phyloP scores from a whole-genome alignment of 1,140 invertebrate species.

The Panulirus ornatus region DNA sequence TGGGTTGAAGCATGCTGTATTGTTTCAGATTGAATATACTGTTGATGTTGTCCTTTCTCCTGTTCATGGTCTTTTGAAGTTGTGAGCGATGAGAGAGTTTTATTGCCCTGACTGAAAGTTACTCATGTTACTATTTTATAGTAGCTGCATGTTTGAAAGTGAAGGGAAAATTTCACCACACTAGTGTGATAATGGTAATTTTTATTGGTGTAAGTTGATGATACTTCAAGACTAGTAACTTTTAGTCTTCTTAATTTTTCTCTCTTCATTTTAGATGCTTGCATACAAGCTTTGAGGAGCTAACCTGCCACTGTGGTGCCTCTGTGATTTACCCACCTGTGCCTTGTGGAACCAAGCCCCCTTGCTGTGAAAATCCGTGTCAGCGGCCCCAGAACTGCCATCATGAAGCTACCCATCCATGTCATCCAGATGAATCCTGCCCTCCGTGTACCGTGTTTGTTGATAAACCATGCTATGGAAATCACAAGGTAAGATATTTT shows the following conservation, averaged over 20 bases:
- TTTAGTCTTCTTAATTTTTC: neutral
- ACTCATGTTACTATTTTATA: too few relatives aligned
- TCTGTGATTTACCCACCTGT: constrained; percentile 93
- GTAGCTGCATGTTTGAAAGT: too few relatives aligned
- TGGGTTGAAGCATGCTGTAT: too few relatives aligned
- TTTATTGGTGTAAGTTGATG: constrained; percentile 24
- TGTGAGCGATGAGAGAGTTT: too few relatives aligned
- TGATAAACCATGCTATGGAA: constrained; percentile 91
- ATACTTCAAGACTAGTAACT: too few relatives aligned
- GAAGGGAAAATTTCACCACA: too few relatives aligned
- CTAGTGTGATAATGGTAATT: constrained; percentile 32
- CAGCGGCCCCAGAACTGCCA: constrained; percentile 87
- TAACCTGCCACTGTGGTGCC: constrained; percentile 93
- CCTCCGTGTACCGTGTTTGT: constrained; percentile 96
- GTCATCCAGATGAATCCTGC: constrained; percentile 87
- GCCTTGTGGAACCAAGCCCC: constrained; percentile 91
- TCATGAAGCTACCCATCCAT: constrained; percentile 89
- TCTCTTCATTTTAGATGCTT: constrained; percentile 45
- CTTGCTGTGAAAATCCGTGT: constrained; percentile 88
- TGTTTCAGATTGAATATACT: too few relatives aligned
- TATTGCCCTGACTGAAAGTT: too few relatives aligned
- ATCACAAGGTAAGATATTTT: constrained; percentile 85
- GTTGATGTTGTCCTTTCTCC: too few relatives aligned
- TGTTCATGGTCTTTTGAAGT: too few relatives aligned
- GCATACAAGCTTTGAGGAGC: constrained; percentile 93